Evolutionary conservation across 1,140 invertebrate genomes (phyloP).

Genomic region (Platorchestia sp.): DNA sequence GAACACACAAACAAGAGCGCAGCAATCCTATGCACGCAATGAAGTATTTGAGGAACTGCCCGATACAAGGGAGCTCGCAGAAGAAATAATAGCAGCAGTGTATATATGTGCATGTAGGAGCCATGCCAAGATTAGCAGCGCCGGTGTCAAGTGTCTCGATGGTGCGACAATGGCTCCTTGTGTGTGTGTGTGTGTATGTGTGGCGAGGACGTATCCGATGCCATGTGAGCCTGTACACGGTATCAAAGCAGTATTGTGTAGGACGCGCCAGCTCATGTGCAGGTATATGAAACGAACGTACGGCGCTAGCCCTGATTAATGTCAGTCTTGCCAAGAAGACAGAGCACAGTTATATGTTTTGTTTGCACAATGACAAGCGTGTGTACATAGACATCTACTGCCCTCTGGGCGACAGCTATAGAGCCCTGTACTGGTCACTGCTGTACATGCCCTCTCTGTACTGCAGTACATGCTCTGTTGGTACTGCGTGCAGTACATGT

Average conservation of each 20-base stretch:
- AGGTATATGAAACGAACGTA: background rate
- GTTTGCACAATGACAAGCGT: background rate
- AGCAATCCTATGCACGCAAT: background rate
- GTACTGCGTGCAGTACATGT: background rate
- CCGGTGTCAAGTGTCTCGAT: background rate
- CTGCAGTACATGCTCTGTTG: background rate
- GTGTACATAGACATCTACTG: background rate
- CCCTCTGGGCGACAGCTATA: background rate
- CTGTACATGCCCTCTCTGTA: no score
- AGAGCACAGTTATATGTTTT: background rate
- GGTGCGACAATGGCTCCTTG: background rate
- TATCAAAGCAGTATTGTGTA: background rate
- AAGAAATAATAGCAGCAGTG: background rate
- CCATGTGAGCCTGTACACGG: background rate
- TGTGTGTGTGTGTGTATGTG: no score
- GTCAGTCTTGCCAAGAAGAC: background rate
- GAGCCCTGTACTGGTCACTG: background rate
- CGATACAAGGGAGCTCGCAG: background rate
- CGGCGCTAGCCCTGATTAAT: background rate
- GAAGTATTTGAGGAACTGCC: background rate
- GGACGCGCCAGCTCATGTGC: background rate
- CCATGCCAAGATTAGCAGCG: background rate
- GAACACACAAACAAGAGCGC: no score
- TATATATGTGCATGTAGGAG: background rate
- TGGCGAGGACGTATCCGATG: background rate